These are phyloP conservation scores for Chironomus riparius DNA, from an alignment of 2,888 invertebrate genomes.

Conservation along the genomic window DNA sequence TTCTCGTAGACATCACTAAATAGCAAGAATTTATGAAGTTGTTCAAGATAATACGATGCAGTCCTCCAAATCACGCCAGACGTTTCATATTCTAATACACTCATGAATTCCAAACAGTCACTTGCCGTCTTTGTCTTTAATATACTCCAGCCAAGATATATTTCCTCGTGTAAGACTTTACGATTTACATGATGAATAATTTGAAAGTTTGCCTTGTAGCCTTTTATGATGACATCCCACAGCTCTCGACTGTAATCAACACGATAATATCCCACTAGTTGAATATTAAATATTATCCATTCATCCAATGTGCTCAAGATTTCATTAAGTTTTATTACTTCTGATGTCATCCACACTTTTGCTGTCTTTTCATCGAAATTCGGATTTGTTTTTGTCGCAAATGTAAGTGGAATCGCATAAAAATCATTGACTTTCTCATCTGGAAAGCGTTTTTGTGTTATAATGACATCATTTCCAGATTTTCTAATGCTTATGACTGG, in stretches of 20 bases:
- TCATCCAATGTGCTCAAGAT: neutral
- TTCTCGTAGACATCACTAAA: neutral
- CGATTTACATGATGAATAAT: neutral
- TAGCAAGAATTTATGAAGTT: neutral
- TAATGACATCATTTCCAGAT: neutral
- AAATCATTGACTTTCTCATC: neutral
- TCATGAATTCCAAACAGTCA: neutral
- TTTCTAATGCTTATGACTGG: neutral
- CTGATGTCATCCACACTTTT: slow-evolving; percentile 6
- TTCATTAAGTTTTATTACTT: neutral
- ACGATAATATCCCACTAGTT: neutral
- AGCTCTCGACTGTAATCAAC: slow-evolving; percentile 1
- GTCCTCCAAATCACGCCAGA: neutral
- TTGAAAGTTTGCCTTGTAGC: neutral
- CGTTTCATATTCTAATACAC: neutral
- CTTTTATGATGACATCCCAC: neutral
- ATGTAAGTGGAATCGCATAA: slow-evolving; percentile 10
- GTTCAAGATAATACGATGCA: neutral
- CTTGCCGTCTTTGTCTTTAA: neutral
- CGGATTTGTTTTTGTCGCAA: neutral
- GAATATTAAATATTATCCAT: slow-evolving; percentile 7
- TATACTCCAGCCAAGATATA: neutral
- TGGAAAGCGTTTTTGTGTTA: neutral
- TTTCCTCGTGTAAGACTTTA: neutral
- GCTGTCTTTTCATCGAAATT: neutral